Evolutionary conservation across 1,140 invertebrate genomes (phyloP).

Genomic region (Drosophila rhopaloa): DNA sequence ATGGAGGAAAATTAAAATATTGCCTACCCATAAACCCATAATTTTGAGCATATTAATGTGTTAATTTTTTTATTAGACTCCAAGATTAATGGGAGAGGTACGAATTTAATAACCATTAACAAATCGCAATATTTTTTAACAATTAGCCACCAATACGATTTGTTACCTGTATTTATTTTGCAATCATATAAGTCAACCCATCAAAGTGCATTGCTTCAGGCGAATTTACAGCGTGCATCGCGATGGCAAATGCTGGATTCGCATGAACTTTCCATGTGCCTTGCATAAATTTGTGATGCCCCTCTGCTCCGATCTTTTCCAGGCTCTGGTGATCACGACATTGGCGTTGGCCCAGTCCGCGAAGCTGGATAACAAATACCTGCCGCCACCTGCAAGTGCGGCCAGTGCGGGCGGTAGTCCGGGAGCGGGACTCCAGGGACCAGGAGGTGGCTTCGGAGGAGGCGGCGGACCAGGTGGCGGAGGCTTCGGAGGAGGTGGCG

Average conservation of each 20-base stretch:
- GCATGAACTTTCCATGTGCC: slow-evolving; percentile 36
- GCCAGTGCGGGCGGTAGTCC: slow-evolving; percentile 72
- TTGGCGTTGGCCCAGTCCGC: slow-evolving; percentile 69
- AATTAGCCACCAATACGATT: neutral
- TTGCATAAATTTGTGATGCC: slow-evolving; percentile 37
- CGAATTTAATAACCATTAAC: neutral
- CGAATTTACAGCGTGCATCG: slow-evolving; percentile 50
- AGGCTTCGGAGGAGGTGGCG: slow-evolving; percentile 43
- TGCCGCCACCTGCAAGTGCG: slow-evolving; percentile 83
- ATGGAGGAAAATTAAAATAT: neutral
- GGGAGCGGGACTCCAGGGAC: slow-evolving; percentile 76
- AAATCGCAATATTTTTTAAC: neutral
- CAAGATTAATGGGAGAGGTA: neutral
- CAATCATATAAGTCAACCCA: slow-evolving; percentile 4
- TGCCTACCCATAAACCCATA: neutral
- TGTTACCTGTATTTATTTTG: slow-evolving; percentile 1
- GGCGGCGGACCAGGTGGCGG: slow-evolving; percentile 46
- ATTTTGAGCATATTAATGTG: neutral
- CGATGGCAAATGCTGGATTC: slow-evolving; percentile 48
- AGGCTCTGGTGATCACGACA: slow-evolving; percentile 71
- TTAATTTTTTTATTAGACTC: no score
- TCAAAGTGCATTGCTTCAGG: neutral
- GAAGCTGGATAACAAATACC: slow-evolving; percentile 85
- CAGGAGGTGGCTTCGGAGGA: slow-evolving; percentile 60
- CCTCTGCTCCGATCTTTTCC: slow-evolving; percentile 33